Evolutionary conservation across 2,797 vertebrate genomes (phyloP), one percentile per base, ranked within the genome.

Genomic region (Acrossocheilus fasciatus): DNA sequence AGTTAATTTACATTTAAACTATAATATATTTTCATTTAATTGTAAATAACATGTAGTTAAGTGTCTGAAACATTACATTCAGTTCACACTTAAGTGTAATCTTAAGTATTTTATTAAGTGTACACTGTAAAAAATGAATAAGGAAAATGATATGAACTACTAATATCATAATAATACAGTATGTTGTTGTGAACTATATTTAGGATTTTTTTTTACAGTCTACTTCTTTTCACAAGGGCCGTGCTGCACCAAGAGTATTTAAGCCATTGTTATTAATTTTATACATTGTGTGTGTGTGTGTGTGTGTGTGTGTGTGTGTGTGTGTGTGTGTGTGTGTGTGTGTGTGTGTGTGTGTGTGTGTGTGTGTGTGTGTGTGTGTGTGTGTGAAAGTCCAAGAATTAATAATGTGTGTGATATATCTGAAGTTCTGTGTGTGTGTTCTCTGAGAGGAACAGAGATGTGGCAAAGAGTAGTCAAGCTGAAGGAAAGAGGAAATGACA

Each of bases 401-500:
- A 6, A 75, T 75, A 74, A 74, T 11, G 47, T 10, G 26, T 9
- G 2, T 30, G 43, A 47, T 68, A n/a, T 85, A 50, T 30, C n/a
- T 70, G 2, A 57, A 43, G 14, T 2, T 11, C 5, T 47, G 23
- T n/a, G 43, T 43, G 43, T 66, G 23, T 75, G 59, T 45, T 20
- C 39, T 52, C 45, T 39, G 34, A 50, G 45, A 69, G 6, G 36
- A 62, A 47, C 66, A 23, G 62, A 86, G 68, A 83, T 50, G 45
- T 45, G 36, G n/a, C 6, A 11, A 20, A 17, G 79, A 20, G 73
- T 36, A 45, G 18, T 74, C 70, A 72, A 81, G 84, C 87, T 90
- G 45, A 92, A 82, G 43, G 64, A 88, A 91, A 89, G 84, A 85
- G 69, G 75, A 91, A 90, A 91, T 89, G 84, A 80, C 80, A 87